phyloP scores from a whole-genome alignment of 2,113 vertebrate genomes.

The Hipposideros armiger region DNA sequence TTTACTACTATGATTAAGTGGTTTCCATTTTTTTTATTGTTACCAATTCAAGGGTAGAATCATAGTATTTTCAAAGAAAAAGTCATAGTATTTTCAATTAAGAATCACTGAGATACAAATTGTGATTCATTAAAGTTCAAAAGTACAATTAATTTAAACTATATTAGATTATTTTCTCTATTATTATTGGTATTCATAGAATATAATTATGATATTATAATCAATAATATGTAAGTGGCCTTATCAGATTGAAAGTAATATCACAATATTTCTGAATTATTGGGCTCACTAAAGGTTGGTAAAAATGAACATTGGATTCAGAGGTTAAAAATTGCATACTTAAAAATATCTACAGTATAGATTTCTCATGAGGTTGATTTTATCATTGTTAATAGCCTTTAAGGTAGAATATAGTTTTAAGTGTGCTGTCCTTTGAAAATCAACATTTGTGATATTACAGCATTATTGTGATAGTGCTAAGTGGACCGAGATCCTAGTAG shows the following conservation, averaged over 20 bases:
- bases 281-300: background rate
- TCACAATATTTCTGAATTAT: background rate
- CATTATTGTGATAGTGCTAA: background rate
- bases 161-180: background rate
- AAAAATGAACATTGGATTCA: conserved; percentile 34
- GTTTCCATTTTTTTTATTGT: background rate
- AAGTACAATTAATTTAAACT: background rate
- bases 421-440: background rate
- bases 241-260: background rate
- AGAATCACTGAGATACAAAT: background rate
- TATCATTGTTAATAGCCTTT: background rate
- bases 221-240: background rate
- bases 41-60: background rate
- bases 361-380: background rate
- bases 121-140: background rate
- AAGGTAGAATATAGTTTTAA: background rate
- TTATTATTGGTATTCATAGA: conserved; percentile 1
- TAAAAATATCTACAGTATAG: background rate
- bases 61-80: background rate
- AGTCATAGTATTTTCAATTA: background rate
- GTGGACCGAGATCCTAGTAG: background rate
- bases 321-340: background rate
- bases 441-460: background rate
- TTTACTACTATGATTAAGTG: background rate
- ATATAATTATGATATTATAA: conserved; percentile 25